Percentiles rank a stretch among this genome's conserved stretches.
These are phyloP conservation scores for Morpho achilles DNA, from an alignment of 2,888 invertebrate genomes.

Conservation along the genomic window DNA sequence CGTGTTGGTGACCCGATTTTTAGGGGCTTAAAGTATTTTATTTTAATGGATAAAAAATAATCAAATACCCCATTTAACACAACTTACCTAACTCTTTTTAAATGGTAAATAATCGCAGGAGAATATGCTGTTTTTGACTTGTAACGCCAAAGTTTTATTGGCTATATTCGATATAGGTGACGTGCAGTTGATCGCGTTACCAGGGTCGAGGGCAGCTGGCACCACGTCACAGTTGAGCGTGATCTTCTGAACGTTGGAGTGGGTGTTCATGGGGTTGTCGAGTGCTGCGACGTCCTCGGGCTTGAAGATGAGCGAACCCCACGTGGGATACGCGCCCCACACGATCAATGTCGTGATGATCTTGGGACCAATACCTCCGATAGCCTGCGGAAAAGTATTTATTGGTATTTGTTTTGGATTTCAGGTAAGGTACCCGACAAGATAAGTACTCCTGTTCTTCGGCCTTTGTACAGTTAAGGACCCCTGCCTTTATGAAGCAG, in stretches of 20 bases:
- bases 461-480: too few relatives aligned
- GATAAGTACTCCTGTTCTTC: too few relatives aligned
- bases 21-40: neutral
- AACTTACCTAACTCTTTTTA: slow-evolving; percentile 15
- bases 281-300: slow-evolving; percentile 29
- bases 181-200: slow-evolving; percentile 42
- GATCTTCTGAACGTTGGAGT: slow-evolving; percentile 26
- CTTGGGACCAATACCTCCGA: slow-evolving; percentile 89
- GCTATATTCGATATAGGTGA: slow-evolving; percentile 25
- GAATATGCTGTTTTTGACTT: slow-evolving; percentile 38
- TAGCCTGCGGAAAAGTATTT: slow-evolving; percentile 65
- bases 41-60: neutral
- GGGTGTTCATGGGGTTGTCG: slow-evolving; percentile 11
- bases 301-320: slow-evolving; percentile 83
- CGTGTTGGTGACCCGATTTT: neutral
- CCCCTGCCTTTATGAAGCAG: too few relatives aligned
- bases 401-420: too few relatives aligned
- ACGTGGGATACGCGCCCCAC: slow-evolving; percentile 85
- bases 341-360: slow-evolving; percentile 85
- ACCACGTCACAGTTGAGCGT: slow-evolving; percentile 38
- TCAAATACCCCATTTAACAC: neutral
- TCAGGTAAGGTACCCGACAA: too few relatives aligned
- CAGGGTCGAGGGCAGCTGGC: slow-evolving; percentile 25
- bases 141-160: slow-evolving; percentile 27
- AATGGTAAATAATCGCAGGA: slow-evolving; percentile 44